phyloP scores from a whole-genome alignment of 1,140 invertebrate species.

The Octopus bimaculoides region DNA sequence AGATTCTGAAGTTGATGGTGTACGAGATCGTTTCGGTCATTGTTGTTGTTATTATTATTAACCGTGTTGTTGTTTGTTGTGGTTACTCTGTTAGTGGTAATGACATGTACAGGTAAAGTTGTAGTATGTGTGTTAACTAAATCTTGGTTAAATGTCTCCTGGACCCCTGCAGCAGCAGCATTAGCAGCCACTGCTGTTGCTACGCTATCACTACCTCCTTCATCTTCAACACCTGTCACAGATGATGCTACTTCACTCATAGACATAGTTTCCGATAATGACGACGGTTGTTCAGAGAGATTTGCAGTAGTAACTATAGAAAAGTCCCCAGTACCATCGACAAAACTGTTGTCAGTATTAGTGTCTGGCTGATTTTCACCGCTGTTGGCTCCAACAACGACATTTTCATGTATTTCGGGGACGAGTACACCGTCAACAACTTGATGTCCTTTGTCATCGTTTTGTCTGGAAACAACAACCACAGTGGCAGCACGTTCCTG shows the following conservation, averaged over 20 bases:
- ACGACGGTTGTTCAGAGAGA: conserved; percentile 19
- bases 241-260: conserved; percentile 19
- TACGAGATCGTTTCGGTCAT: neutral
- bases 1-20: neutral
- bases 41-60: too few relatives aligned
- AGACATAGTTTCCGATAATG: conserved; percentile 21
- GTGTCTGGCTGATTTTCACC: neutral
- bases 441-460: neutral
- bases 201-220: conserved; percentile 17
- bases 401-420: too few relatives aligned
- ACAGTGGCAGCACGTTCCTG: neutral
- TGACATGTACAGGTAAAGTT: neutral
- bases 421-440: neutral
- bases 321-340: neutral
- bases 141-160: conserved; percentile 12
- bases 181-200: conserved; percentile 6
- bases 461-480: neutral
- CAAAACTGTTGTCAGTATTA: neutral
- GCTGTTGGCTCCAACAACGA: too few relatives aligned
- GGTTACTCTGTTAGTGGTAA: too few relatives aligned
- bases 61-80: too few relatives aligned
- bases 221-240: conserved; percentile 22
- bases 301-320: neutral
- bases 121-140: conserved; percentile 9
- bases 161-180: conserved; percentile 14